Evolutionary conservation across 1,140 invertebrate species (phyloP), one percentile per base, ranked within the genome.

Genomic region (Andrena cerasifolii): DNA sequence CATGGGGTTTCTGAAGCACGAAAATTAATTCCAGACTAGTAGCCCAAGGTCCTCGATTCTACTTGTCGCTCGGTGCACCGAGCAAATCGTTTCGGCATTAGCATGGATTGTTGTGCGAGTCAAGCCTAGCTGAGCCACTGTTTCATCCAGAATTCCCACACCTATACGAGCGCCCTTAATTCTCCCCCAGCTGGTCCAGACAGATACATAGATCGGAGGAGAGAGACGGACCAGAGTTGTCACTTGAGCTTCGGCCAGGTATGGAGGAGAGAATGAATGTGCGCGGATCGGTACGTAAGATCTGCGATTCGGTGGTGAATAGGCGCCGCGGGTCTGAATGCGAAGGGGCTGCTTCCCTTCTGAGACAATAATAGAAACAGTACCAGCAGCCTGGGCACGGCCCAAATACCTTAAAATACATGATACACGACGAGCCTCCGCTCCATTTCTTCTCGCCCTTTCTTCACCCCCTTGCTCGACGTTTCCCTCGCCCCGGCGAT

Each of bases 341-440:
- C 68, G 49, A 78, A 56, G 80, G 80, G 71, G 33, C 71, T 56
- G 61, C 63, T 33, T 81, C 90, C 88, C 86, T 70, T 86, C 75
- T 87, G 90, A 91, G 89, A 91, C 89, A 91, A 91, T 91, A 91
- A 91, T 90, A 91, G 90, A 91, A 91, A 91, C 90, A 91, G 89
- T 91, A 78, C 76, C 53, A 84, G 78, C 82, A 80, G 73, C 79
- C 82, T 76, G 79, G 70, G 33, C 74, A 71, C 76, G 82, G 63
- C 63, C 85, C 79, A 88, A 88, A 89, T 88, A 86, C 86, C 87
- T 86, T 75, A 84, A 87, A 87, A 84, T 89, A 87, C 89, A 87
- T 87, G 89, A 91, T 90, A 91, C 82, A 87, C 85, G 86, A 43
- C 83, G 65, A 86, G 82, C 86, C 86, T 85, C 71, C 56, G 58